Evolutionary conservation across 2,113 vertebrate genomes (phyloP).

Genomic region (Triplophysa tibetana): DNA sequence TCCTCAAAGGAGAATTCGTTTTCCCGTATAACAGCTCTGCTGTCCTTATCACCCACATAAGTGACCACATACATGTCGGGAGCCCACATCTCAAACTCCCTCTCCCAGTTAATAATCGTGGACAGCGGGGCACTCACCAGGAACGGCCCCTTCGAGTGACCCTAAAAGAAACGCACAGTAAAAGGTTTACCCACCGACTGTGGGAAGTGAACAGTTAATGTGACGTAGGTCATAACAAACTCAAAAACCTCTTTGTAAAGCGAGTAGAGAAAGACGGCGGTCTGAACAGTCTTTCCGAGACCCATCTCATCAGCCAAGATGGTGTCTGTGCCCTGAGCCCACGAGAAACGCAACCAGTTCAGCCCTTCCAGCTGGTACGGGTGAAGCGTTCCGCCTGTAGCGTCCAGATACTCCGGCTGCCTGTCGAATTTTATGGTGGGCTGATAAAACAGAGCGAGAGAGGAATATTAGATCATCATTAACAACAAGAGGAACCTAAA

Average conservation of each 20-base stretch:
- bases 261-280: conserved; percentile 94
- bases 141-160: conserved; percentile 97
- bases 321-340: conserved; percentile 97
- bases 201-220: too few relatives aligned
- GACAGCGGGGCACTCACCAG: conserved; percentile 95
- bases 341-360: conserved; percentile 97
- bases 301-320: conserved; percentile 99
- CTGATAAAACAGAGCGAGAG: conserved; percentile 63
- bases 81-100: conserved; percentile 99
- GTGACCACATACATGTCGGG: conserved; percentile 98
- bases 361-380: conserved; percentile 97
- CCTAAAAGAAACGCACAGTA: conserved; percentile 67
- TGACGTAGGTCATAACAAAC: background rate
- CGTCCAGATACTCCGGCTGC: conserved; percentile 91
- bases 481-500: background rate
- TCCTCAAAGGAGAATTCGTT: conserved; percentile 98
- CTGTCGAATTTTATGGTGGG: conserved; percentile 96
- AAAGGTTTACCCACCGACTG: background rate
- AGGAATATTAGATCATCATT: background rate
- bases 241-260: conserved; percentile 93
- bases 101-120: conserved; percentile 98
- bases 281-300: conserved; percentile 96
- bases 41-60: conserved; percentile 95
- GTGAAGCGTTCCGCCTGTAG: conserved; percentile 89
- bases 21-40: conserved; percentile 93